Conservation (phyloP, 2,888 invertebrate genomes). For the Epirrita christyi region DNA sequence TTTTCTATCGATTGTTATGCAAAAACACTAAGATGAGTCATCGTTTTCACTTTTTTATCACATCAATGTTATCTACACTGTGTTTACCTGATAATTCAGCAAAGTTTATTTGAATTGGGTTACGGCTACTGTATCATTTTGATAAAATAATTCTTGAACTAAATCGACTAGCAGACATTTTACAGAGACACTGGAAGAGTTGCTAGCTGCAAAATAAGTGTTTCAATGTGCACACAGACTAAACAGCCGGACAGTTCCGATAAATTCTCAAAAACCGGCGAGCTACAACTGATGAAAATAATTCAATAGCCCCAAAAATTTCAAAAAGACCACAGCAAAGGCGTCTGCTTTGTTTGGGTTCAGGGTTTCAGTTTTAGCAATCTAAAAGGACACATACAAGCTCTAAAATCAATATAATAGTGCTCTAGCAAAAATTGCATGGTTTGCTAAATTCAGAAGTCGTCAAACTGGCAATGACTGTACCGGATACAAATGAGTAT, state of each 20-base stretch:
- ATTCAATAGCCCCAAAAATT: neutral
- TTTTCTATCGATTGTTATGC: constrained; percentile 83
- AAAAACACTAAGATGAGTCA: constrained; percentile 78
- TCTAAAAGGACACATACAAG: neutral
- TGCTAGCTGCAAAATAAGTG: constrained; percentile 42
- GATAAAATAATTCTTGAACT: constrained; percentile 68
- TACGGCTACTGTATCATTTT: constrained; percentile 64
- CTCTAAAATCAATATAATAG: too few species aligned
- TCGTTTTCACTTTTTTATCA: constrained; percentile 55
- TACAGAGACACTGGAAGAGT: constrained; percentile 59
- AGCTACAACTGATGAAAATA: constrained; percentile 7
- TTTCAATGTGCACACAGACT: constrained; percentile 2
- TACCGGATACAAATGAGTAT: constrained; percentile 59
- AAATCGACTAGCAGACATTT: constrained; percentile 79
- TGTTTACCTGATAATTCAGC: constrained; percentile 71
- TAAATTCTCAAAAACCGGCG: neutral
- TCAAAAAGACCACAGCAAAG: too few species aligned
- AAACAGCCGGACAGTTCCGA: constrained; percentile 32
- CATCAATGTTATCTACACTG: constrained; percentile 47
- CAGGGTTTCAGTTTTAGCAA: neutral
- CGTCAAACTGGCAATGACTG: constrained; percentile 78
- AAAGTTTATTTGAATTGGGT: constrained; percentile 56
- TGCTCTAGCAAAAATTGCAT: constrained; percentile 23
- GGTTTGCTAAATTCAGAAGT: constrained; percentile 80
- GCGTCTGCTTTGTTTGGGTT: neutral